These are phyloP conservation scores for Catharus ustulatus DNA, from an alignment of 2,797 vertebrate genomes.

Conservation along the genomic window DNA sequence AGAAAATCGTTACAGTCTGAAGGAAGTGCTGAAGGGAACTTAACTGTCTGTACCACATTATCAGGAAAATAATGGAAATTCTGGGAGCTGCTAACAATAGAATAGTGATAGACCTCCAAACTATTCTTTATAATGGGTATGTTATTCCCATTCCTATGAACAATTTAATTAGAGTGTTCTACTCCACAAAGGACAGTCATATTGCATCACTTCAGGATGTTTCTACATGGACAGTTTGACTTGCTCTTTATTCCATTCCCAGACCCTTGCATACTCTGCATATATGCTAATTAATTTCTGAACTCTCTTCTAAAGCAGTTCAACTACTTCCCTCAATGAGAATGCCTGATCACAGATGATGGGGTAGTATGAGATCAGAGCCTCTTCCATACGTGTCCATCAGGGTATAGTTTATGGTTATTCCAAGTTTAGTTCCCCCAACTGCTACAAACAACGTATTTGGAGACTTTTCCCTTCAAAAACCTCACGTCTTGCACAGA, in stretches of 20 bases:
- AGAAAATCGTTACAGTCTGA: neutral
- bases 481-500: rapidly evolving
- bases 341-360: neutral
- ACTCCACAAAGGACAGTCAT: neutral
- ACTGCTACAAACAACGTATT: rapidly evolving
- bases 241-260: neutral
- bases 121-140: neutral
- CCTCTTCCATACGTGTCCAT: neutral
- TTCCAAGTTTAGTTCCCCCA: neutral
- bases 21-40: neutral
- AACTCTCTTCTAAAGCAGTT: neutral
- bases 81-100: neutral
- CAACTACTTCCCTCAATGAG: neutral
- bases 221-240: neutral
- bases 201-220: neutral
- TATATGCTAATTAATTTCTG: neutral
- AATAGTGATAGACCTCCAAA: neutral
- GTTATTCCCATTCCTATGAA: neutral
- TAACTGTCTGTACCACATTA: neutral
- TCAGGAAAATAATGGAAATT: neutral
- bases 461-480: neutral
- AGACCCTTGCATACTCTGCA: neutral
- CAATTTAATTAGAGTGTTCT: neutral
- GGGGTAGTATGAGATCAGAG: neutral
- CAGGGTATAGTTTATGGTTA: neutral